Percentiles rank a stretch among this genome's conserved stretches.
Conservation (phyloP, 92 coral and sea anemone genomes). For the Diadumene lineata region DNA sequence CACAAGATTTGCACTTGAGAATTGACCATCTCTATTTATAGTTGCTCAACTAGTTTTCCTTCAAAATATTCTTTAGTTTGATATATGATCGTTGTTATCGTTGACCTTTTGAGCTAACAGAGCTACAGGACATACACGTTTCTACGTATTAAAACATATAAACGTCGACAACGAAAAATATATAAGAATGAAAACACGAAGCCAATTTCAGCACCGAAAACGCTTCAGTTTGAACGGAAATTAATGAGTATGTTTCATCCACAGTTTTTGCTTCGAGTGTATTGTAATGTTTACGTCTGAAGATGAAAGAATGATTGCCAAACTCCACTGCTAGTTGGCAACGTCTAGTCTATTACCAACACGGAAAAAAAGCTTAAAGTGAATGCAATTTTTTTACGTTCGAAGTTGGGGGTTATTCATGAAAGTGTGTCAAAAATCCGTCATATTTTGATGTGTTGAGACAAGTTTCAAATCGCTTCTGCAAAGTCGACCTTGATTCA, state of each 20-base stretch:
- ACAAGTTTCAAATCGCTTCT: background rate
- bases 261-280: too few relatives aligned
- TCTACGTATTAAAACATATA: too few relatives aligned
- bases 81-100: conserved; percentile 9
- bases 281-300: too few relatives aligned
- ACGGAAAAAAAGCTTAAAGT: background rate
- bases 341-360: too few relatives aligned
- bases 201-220: background rate
- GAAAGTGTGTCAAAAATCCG: background rate
- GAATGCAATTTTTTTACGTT: background rate
- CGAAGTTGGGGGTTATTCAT: background rate
- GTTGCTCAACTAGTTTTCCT: background rate
- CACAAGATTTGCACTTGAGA: conserved; percentile 39
- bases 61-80: conserved; percentile 20
- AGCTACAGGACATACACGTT: background rate
- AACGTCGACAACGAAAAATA: too few relatives aligned
- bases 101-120: conserved; percentile 12
- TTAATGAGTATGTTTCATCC: background rate
- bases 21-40: conserved; percentile 12
- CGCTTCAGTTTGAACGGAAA: background rate
- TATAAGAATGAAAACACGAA: background rate
- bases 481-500: conserved; percentile 19
- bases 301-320: too few relatives aligned
- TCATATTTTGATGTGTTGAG: conserved; percentile 9
- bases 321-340: too few relatives aligned